These are phyloP conservation scores for Denticeps clupeoides DNA, from an alignment of 2,797 vertebrate genomes.

Conservation along the genomic window DNA sequence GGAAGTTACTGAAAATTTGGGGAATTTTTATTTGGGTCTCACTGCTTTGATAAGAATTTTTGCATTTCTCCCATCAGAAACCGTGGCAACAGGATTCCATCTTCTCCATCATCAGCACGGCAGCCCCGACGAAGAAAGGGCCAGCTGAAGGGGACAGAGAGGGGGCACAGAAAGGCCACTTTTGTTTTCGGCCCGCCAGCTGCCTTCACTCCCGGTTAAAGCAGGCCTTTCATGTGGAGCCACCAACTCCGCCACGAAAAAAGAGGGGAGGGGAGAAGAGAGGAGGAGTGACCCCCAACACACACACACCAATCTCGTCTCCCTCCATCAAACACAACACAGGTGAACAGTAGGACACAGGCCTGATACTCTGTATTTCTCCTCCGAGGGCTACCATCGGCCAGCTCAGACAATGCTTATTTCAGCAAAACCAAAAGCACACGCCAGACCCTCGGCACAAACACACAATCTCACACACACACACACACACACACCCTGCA, in stretches of 20 bases:
- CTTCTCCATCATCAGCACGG: conserved; percentile 42
- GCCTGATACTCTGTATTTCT: conserved; percentile 7
- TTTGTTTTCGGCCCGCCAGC: conserved; percentile 40
- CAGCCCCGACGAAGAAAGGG: conserved; percentile 26
- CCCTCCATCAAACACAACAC: conserved; percentile 21
- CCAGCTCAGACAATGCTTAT: background rate
- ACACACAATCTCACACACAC: no score
- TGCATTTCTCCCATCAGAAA: conserved; percentile 41
- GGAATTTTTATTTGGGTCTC: no score
- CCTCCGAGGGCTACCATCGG: conserved; percentile 10
- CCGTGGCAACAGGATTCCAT: conserved; percentile 45
- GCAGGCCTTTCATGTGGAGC: conserved; percentile 45
- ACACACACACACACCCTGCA: background rate
- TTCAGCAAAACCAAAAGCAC: background rate
- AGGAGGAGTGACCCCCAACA: background rate
- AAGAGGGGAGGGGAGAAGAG: conserved; percentile 12
- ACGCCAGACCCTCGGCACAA: no score
- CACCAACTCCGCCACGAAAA: conserved; percentile 35
- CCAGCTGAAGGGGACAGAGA: conserved; percentile 34
- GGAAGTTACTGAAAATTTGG: no score
- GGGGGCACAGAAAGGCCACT: conserved; percentile 36
- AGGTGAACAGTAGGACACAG: conserved; percentile 15
- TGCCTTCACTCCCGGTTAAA: conserved; percentile 44
- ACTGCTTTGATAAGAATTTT: conserved; percentile 29
- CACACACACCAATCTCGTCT: background rate